A percentile compares a stretch with the other conserved stretches of the same genome.
Conservation (phyloP, 2,797 vertebrate genomes). For the Sebastes flavidus region DNA sequence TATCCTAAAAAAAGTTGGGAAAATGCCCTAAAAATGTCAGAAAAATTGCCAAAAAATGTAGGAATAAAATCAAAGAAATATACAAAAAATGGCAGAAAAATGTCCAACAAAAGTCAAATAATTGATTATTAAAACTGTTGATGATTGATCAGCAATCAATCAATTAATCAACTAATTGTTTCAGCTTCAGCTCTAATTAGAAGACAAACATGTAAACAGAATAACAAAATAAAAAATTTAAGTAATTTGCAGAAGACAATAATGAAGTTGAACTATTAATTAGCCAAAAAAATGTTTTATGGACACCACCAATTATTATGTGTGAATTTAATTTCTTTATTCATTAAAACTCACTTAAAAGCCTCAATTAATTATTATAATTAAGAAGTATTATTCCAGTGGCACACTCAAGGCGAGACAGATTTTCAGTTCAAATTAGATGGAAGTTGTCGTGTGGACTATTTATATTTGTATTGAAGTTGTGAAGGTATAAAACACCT, state of each 20-base stretch:
- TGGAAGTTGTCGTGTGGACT: conserved; percentile 33
- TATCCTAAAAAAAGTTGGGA: too few species aligned
- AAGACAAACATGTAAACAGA: not conserved
- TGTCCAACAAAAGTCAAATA: too few species aligned
- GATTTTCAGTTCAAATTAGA: conserved; percentile 21
- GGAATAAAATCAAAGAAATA: too few species aligned
- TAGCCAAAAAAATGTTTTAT: not conserved
- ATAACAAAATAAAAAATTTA: not conserved
- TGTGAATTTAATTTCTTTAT: not conserved
- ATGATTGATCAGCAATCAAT: not conserved
- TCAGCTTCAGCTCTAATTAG: not conserved
- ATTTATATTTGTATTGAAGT: conserved; percentile 42
- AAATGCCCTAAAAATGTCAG: too few species aligned
- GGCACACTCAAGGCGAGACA: conserved; percentile 4
- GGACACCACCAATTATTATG: not conserved
- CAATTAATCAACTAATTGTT: not conserved
- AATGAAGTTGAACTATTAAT: not conserved
- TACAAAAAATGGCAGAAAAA: too few species aligned
- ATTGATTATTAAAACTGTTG: not conserved
- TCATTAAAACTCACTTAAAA: not conserved
- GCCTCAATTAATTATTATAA: not conserved
- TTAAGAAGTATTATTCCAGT: not conserved
- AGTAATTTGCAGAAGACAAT: not conserved
- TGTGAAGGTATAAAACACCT: conserved; percentile 19
- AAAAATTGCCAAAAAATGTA: too few species aligned